Conservation (phyloP, 1,140 invertebrate species). For the Eubasilissa regina region DNA sequence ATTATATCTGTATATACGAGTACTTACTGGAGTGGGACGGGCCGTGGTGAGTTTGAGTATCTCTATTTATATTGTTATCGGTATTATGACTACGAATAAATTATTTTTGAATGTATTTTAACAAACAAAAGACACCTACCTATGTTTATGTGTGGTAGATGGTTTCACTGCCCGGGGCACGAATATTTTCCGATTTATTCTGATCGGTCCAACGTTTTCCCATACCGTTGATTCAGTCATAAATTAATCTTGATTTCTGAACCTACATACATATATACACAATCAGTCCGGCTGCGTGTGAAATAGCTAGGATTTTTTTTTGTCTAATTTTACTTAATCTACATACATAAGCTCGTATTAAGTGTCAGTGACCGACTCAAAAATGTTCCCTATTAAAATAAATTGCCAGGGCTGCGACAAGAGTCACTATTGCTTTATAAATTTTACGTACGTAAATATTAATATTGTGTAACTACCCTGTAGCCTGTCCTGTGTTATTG, state of each 20-base stretch:
- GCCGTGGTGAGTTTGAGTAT: no score
- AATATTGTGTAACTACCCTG: no score
- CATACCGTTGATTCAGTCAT: neutral
- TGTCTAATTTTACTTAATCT: slow-evolving; percentile 11
- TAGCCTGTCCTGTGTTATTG: no score
- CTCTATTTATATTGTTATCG: neutral
- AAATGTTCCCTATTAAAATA: slow-evolving; percentile 13
- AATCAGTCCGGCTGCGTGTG: neutral
- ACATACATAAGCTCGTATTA: slow-evolving; percentile 5
- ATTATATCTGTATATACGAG: no score
- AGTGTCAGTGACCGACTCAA: slow-evolving; percentile 27
- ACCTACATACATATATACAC: no score
- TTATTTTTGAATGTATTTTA: neutral
- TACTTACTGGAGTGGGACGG: no score
- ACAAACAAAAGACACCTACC: neutral
- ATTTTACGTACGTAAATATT: no score
- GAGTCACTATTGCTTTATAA: no score
- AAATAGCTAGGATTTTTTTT: neutral
- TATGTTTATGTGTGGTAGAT: neutral
- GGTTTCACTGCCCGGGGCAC: neutral
- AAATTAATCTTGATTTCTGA: neutral
- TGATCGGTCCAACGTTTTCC: neutral
- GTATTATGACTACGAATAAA: neutral
- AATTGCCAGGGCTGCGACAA: neutral
- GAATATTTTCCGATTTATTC: slow-evolving; percentile 10